phyloP scores from a whole-genome alignment of 2,888 invertebrate genomes.

The Phytoseiulus persimilis region DNA sequence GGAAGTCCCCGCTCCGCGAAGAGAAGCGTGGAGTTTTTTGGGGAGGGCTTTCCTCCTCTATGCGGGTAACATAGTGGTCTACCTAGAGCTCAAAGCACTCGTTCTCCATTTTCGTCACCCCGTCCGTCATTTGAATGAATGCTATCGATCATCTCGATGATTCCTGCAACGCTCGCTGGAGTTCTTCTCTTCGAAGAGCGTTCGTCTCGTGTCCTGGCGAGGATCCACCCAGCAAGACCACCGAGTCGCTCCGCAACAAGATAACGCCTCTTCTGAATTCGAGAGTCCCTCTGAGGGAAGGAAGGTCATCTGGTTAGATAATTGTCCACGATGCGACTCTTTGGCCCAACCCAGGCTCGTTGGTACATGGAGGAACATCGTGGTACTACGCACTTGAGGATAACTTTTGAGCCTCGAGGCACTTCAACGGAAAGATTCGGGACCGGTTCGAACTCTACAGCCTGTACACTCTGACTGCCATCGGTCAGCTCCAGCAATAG shows the following conservation, averaged over 20 bases:
- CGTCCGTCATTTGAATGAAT: too few species aligned
- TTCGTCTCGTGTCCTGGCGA: background rate
- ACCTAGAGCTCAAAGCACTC: too few species aligned
- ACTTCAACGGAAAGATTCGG: conserved; percentile 9
- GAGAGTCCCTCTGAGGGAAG: background rate
- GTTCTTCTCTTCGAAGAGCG: background rate
- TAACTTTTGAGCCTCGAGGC: background rate
- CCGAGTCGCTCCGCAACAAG: background rate
- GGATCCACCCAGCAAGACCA: background rate
- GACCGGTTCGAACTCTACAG: conserved; percentile 25
- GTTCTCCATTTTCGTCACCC: too few species aligned
- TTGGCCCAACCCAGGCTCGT: too few species aligned
- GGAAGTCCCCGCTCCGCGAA: too few species aligned
- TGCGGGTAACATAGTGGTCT: too few species aligned
- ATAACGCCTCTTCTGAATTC: background rate
- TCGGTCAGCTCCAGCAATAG: background rate
- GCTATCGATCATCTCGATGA: background rate
- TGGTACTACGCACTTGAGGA: background rate
- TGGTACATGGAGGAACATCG: too few species aligned
- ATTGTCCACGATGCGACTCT: too few species aligned
- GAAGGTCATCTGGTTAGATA: too few species aligned
- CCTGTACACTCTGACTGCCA: background rate
- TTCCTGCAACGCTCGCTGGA: background rate
- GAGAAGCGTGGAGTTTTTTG: too few species aligned
- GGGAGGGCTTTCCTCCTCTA: too few species aligned